Conservation (phyloP, 2,888 invertebrate species). For the Keiferia lycopersicella region DNA sequence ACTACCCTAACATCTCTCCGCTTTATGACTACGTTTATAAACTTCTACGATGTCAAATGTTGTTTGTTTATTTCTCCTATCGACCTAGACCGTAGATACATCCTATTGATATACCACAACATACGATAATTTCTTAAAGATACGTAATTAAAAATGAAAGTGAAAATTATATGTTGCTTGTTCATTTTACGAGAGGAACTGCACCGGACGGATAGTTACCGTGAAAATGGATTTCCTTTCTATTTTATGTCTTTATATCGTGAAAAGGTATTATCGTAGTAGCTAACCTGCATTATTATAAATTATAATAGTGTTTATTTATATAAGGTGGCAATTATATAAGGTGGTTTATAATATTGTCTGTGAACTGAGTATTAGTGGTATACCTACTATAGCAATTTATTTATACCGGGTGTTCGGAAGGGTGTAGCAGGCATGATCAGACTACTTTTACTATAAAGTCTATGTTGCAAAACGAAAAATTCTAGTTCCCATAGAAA, state of each 20-base stretch:
- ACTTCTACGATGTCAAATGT: not conserved
- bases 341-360: too few relatives aligned
- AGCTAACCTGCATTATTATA: too few relatives aligned
- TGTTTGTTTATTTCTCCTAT: constrained; percentile 7
- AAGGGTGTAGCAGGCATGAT: too few relatives aligned
- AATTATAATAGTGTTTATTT: too few relatives aligned
- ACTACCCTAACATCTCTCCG: constrained; percentile 33
- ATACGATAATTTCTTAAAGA: not conserved
- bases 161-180: not conserved
- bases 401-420: too few relatives aligned
- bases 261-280: not conserved
- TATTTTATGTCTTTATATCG: not conserved
- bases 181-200: not conserved
- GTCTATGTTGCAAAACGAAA: too few relatives aligned
- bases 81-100: not conserved
- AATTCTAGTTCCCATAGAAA: too few relatives aligned
- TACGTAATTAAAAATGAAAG: not conserved
- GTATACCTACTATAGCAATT: too few relatives aligned
- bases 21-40: constrained; percentile 29
- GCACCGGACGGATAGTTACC: not conserved
- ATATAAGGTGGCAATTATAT: too few relatives aligned
- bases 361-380: too few relatives aligned
- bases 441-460: too few relatives aligned
- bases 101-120: not conserved
- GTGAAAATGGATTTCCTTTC: not conserved